Evolutionary conservation across 1,140 invertebrate species (phyloP).

Genomic region (Hestina assimilis): DNA sequence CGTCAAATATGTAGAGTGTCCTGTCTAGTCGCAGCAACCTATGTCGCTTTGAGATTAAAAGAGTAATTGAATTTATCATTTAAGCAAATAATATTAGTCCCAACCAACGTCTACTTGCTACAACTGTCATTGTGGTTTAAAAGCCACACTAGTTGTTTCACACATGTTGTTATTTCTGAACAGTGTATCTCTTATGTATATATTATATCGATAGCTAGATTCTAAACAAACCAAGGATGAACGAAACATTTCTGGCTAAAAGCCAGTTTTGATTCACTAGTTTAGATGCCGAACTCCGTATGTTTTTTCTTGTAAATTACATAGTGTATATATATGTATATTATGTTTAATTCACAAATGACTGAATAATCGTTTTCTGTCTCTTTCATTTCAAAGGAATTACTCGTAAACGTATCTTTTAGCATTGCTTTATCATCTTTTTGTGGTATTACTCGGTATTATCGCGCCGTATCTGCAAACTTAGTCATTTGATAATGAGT

Average conservation of each 20-base stretch:
- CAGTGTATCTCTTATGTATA: too few relatives aligned
- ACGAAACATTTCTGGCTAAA: background rate
- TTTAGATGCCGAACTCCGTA: background rate
- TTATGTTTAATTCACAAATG: background rate
- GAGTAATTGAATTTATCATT: too few relatives aligned
- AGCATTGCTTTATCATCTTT: constrained; percentile 26
- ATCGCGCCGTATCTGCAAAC: constrained; percentile 22
- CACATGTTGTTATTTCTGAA: too few relatives aligned
- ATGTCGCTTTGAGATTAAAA: too few relatives aligned
- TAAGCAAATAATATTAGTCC: too few relatives aligned
- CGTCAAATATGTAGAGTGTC: too few relatives aligned
- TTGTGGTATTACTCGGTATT: constrained; percentile 23
- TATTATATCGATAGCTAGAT: background rate
- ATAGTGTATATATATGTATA: background rate
- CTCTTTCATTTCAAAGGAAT: constrained; percentile 14
- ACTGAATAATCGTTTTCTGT: constrained; percentile 8
- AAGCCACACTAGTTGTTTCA: too few relatives aligned
- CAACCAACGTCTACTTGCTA: too few relatives aligned
- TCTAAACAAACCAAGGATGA: background rate
- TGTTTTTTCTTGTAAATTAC: background rate
- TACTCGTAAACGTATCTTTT: constrained; percentile 9
- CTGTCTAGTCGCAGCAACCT: too few relatives aligned
- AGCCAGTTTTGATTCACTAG: background rate
- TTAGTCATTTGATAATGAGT: constrained; percentile 35
- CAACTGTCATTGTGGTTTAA: too few relatives aligned